Conservation (phyloP, 2,797 vertebrate species). For the Streptopelia turtur region DNA sequence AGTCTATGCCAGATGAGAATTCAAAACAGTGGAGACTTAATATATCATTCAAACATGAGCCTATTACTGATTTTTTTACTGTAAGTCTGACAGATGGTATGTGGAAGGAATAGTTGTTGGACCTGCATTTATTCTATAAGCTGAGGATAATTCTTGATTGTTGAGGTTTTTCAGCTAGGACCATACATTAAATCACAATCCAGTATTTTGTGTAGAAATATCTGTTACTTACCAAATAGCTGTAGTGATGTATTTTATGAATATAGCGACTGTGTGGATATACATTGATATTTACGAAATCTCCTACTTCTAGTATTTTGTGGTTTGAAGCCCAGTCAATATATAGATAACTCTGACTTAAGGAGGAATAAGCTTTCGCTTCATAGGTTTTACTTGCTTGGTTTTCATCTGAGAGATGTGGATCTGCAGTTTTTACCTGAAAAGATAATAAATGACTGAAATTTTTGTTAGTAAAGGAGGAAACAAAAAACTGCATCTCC, state of each 20-base stretch:
- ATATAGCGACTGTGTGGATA: constrained; percentile 79
- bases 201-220: not conserved
- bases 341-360: constrained; percentile 89
- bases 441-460: not conserved
- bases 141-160: not conserved
- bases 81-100: not conserved
- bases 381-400: constrained; percentile 79
- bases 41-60: not conserved
- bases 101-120: not conserved
- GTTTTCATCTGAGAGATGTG: constrained; percentile 73
- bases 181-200: not conserved
- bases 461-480: not conserved
- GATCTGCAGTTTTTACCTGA: constrained; percentile 85
- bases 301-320: constrained; percentile 75
- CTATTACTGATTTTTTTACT: not conserved
- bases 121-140: not conserved
- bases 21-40: not conserved
- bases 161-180: not conserved
- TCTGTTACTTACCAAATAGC: constrained; percentile 86
- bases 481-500: not conserved
- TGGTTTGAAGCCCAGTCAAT: constrained; percentile 82
- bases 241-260: constrained; percentile 81
- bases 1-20: not conserved
- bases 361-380: constrained; percentile 83
- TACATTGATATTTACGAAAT: constrained; percentile 76